phyloP scores from a whole-genome alignment of 2,113 vertebrate species.

The Ranitomeya imitator region DNA sequence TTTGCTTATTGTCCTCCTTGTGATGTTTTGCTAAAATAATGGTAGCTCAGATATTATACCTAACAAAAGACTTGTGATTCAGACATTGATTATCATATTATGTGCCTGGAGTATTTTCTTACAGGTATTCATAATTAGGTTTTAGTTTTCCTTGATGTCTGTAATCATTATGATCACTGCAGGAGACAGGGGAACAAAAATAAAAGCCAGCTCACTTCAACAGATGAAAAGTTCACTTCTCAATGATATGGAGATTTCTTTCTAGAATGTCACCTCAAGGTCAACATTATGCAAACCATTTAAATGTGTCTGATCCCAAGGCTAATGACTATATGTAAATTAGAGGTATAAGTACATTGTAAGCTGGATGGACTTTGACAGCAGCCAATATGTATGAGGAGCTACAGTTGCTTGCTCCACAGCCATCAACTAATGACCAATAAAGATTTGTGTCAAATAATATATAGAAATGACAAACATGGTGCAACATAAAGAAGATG shows the following conservation, averaged over 20 bases:
- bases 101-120: slow-evolving; percentile 4
- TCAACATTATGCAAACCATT: slow-evolving; percentile 52
- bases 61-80: neutral
- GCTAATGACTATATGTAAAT: slow-evolving; percentile 55
- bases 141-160: slow-evolving; percentile 9
- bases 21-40: neutral
- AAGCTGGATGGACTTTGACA: slow-evolving; percentile 32
- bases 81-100: neutral
- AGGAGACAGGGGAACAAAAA: slow-evolving; percentile 7
- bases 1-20: neutral
- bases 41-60: no score
- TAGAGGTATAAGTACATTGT: slow-evolving; percentile 10
- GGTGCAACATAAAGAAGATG: neutral
- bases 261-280: slow-evolving; percentile 45
- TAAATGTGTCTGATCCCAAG: slow-evolving; percentile 46
- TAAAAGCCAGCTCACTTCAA: slow-evolving; percentile 7
- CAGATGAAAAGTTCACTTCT: slow-evolving; percentile 40
- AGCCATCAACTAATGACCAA: slow-evolving; percentile 10
- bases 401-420: neutral
- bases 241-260: slow-evolving; percentile 54
- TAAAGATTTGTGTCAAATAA: slow-evolving; percentile 12
- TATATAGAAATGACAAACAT: neutral
- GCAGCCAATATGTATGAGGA: slow-evolving; percentile 24
- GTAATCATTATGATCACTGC: slow-evolving; percentile 42
- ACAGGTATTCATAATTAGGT: slow-evolving; percentile 26